Conservation (phyloP, 2,113 vertebrate genomes). For the Pygoscelis antarcticus region DNA sequence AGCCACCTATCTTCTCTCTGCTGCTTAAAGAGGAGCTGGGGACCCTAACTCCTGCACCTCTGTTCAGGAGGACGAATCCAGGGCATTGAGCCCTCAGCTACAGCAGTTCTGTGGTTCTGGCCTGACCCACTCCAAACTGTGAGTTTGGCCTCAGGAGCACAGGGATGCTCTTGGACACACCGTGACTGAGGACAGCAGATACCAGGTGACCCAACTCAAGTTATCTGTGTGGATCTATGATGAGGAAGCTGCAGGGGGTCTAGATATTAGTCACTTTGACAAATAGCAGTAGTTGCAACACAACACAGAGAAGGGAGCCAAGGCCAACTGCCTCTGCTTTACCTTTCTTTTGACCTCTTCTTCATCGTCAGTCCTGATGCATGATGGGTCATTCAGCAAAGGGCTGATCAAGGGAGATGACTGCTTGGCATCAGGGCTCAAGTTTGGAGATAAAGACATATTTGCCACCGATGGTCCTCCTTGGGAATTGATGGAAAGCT, state of each 20-base stretch:
- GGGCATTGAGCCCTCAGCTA: background rate
- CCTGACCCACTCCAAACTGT: background rate
- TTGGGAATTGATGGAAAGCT: slow-evolving; percentile 85
- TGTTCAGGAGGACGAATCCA: background rate
- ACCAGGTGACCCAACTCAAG: background rate
- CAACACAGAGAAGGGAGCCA: background rate
- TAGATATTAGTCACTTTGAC: background rate
- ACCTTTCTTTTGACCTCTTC: slow-evolving; percentile 95
- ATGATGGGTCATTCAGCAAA: slow-evolving; percentile 86
- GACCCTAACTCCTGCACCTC: background rate
- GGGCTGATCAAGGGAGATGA: slow-evolving; percentile 93
- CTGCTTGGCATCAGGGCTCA: slow-evolving; percentile 88
- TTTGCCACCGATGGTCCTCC: slow-evolving; percentile 83
- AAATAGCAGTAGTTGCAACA: background rate
- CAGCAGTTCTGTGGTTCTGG: background rate
- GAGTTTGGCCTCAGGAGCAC: background rate
- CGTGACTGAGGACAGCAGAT: background rate
- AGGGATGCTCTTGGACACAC: background rate
- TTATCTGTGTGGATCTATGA: background rate
- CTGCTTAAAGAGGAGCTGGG: background rate
- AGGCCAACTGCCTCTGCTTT: background rate
- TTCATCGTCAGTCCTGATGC: slow-evolving; percentile 89
- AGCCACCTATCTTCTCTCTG: background rate
- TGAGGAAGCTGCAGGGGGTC: background rate
- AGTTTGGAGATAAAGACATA: slow-evolving; percentile 81